These are phyloP conservation scores for Tipula helvola DNA, from an alignment of 2,888 invertebrate genomes.

Conservation along the genomic window DNA sequence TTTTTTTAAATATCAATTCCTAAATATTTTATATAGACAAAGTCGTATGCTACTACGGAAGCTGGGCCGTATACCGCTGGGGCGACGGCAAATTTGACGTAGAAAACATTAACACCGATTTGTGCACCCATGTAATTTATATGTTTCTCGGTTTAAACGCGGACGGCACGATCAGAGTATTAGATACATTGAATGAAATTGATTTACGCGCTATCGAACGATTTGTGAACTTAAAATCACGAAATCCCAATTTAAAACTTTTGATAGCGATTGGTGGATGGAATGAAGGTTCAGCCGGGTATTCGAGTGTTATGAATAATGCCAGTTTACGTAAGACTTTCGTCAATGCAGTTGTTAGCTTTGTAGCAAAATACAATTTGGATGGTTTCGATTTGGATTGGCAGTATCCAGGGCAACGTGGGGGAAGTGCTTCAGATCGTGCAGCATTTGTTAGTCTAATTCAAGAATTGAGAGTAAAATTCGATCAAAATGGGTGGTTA, in stretches of 20 bases:
- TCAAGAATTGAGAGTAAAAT: constrained; percentile 15
- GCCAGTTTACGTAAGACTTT: constrained; percentile 25
- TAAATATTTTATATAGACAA: constrained; percentile 36
- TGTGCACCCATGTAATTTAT: constrained; percentile 67
- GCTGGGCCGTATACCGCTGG: constrained; percentile 59
- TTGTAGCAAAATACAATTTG: constrained; percentile 31
- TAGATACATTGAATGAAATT: constrained; percentile 41
- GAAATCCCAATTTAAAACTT: constrained; percentile 33
- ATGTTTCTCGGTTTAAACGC: constrained; percentile 53
- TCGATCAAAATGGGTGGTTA: neutral
- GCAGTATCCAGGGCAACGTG: constrained; percentile 44
- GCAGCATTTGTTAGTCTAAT: constrained; percentile 26
- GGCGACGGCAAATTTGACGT: constrained; percentile 53
- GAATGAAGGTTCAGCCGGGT: constrained; percentile 40
- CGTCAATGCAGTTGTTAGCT: constrained; percentile 23
- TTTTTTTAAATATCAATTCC: neutral
- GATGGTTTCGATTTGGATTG: constrained; percentile 51
- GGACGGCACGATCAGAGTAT: constrained; percentile 39
- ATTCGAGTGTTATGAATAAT: constrained; percentile 36
- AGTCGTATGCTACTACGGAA: constrained; percentile 62
- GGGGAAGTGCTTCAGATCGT: constrained; percentile 25
- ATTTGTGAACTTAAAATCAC: constrained; percentile 31
- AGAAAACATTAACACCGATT: constrained; percentile 47
- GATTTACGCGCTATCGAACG: constrained; percentile 45
- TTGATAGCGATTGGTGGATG: constrained; percentile 37